Evolutionary conservation across 2,113 vertebrate genomes (phyloP).

Genomic region (Onychostruthus taczanowskii): DNA sequence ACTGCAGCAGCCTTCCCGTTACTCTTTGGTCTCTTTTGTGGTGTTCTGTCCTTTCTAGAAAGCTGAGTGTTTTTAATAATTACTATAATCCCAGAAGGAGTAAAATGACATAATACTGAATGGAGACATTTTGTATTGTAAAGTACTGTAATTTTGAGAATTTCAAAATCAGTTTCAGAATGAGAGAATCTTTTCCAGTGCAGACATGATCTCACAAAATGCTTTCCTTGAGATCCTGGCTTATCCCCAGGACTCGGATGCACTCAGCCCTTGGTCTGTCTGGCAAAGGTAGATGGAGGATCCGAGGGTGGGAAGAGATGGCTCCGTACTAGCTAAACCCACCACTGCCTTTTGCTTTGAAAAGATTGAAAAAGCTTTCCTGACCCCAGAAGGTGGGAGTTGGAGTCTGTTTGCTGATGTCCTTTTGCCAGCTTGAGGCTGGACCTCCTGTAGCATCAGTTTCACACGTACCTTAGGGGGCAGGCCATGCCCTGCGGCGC

Average conservation of each 20-base stretch:
- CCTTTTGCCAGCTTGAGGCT: constrained; percentile 2
- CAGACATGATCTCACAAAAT: constrained; percentile 16
- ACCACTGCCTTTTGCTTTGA: not conserved
- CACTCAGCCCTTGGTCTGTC: not conserved
- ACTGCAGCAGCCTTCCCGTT: constrained; percentile 29
- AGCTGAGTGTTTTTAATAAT: constrained; percentile 56
- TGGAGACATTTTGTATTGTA: constrained; percentile 53
- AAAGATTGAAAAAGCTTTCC: not conserved
- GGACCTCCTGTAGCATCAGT: not conserved
- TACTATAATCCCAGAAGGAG: constrained; percentile 59
- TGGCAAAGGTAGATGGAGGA: not conserved
- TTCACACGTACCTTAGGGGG: not conserved
- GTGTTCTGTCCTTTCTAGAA: constrained; percentile 64
- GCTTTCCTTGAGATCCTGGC: constrained; percentile 22
- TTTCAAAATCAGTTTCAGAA: not conserved
- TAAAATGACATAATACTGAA: constrained; percentile 54
- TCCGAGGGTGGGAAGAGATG: not conserved
- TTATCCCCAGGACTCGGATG: not conserved
- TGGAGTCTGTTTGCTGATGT: not conserved
- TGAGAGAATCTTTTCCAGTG: not conserved
- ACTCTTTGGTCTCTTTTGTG: constrained; percentile 32
- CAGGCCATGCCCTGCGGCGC: not conserved
- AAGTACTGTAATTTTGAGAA: constrained; percentile 39
- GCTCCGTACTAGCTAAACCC: not conserved
- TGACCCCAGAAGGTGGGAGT: not conserved